Conservation (phyloP, 2,888 invertebrate species). For the Amiota mariae region DNA sequence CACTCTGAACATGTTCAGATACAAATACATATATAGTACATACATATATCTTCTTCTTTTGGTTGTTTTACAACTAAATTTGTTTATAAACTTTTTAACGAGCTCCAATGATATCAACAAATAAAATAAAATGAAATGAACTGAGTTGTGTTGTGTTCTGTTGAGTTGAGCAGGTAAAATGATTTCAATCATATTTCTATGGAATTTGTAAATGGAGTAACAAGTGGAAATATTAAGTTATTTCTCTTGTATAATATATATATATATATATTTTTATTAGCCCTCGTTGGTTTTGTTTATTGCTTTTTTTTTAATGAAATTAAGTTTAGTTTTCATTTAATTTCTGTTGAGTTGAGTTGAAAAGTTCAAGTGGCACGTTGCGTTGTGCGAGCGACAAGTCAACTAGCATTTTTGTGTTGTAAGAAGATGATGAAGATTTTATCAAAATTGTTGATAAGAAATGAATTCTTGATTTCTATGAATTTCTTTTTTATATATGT, state of each 20-base stretch:
- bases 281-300: neutral
- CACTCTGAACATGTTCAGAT: too few relatives aligned
- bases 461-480: too few relatives aligned
- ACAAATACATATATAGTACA: too few relatives aligned
- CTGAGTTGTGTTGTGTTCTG: neutral
- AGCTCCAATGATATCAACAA: too few relatives aligned
- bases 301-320: neutral
- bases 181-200: conserved; percentile 68
- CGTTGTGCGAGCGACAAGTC: neutral
- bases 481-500: too few relatives aligned
- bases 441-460: too few relatives aligned
- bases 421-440: too few relatives aligned
- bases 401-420: too few relatives aligned
- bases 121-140: too few relatives aligned
- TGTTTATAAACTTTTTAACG: conserved; percentile 46
- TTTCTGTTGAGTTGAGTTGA: conserved; percentile 1
- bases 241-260: neutral
- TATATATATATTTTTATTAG: conserved; percentile 6
- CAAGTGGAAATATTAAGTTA: conserved; percentile 55
- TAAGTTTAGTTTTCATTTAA: neutral
- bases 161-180: conserved; percentile 20
- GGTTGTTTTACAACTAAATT: conserved; percentile 57
- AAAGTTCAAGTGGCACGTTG: conserved; percentile 27
- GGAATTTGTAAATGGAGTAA: conserved; percentile 68
- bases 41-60: neutral